These are phyloP conservation scores for Ornithorhynchus anatinus DNA, from an alignment of 2,113 vertebrate genomes.

Conservation along the genomic window DNA sequence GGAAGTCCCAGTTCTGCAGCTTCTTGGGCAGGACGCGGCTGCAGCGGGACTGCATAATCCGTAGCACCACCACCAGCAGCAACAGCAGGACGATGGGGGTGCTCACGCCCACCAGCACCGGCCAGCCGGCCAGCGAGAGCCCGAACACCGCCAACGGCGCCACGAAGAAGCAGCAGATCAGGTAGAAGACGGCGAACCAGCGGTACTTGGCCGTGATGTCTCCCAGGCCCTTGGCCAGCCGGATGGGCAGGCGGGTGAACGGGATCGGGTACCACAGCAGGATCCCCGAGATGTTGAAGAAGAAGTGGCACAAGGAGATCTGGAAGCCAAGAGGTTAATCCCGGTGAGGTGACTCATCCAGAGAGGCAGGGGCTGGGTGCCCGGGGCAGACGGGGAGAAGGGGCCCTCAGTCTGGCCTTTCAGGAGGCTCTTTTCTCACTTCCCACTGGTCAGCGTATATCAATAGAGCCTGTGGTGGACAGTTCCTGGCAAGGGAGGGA, in stretches of 20 bases:
- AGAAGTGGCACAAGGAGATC: constrained; percentile 96
- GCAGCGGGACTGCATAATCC: constrained; percentile 79
- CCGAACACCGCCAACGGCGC: constrained; percentile 82
- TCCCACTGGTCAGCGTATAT: too few relatives aligned
- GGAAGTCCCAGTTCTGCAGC: constrained; percentile 85
- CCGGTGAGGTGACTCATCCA: neutral
- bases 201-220: constrained; percentile 85
- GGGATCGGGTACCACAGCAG: constrained; percentile 92
- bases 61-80: constrained; percentile 74
- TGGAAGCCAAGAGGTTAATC: constrained; percentile 60
- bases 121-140: constrained; percentile 91
- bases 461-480: too few relatives aligned
- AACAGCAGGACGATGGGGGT: constrained; percentile 71
- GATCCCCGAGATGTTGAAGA: constrained; percentile 96
- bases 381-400: too few relatives aligned
- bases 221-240: constrained; percentile 83
- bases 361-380: too few relatives aligned
- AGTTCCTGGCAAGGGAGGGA: too few relatives aligned
- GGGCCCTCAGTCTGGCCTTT: too few relatives aligned
- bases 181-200: constrained; percentile 92
- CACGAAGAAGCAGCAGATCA: constrained; percentile 84
- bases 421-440: too few relatives aligned
- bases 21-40: constrained; percentile 69
- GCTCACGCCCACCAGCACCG: constrained; percentile 83
- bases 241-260: constrained; percentile 85